These are phyloP conservation scores for Palloptera scutellata DNA, from an alignment of 2,888 invertebrate species.

Conservation along the genomic window DNA sequence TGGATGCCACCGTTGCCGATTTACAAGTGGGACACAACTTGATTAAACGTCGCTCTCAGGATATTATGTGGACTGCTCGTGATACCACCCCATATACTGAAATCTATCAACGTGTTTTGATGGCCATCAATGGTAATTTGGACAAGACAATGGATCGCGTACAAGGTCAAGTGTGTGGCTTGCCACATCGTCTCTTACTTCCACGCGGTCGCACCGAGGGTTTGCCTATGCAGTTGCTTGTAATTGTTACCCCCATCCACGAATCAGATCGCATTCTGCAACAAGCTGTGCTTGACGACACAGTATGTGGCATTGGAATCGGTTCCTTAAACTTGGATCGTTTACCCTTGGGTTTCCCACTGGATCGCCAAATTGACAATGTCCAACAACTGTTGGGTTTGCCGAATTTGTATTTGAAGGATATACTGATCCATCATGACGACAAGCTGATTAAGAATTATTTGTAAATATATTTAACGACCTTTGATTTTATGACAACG, in stretches of 20 bases:
- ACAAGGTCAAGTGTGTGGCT: slow-evolving; percentile 64
- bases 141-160: slow-evolving; percentile 55
- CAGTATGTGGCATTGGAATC: slow-evolving; percentile 41
- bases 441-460: slow-evolving; percentile 35
- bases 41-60: slow-evolving; percentile 49
- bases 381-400: slow-evolving; percentile 42
- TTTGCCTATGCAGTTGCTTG: slow-evolving; percentile 70
- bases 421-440: slow-evolving; percentile 53
- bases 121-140: slow-evolving; percentile 63
- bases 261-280: neutral
- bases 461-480: slow-evolving; percentile 4
- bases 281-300: slow-evolving; percentile 4
- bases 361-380: slow-evolving; percentile 49
- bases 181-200: slow-evolving; percentile 70
- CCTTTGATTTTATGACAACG: neutral
- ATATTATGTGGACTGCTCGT: slow-evolving; percentile 64
- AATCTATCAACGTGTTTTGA: slow-evolving; percentile 65
- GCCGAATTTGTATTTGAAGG: slow-evolving; percentile 48
- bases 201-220: slow-evolving; percentile 72
- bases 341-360: slow-evolving; percentile 51
- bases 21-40: slow-evolving; percentile 66
- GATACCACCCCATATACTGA: slow-evolving; percentile 67
- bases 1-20: slow-evolving; percentile 70
- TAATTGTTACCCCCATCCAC: slow-evolving; percentile 67
- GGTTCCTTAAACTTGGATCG: slow-evolving; percentile 42